Conservation (phyloP, 1,140 invertebrate genomes). For the Zaprionus gabonicus region DNA sequence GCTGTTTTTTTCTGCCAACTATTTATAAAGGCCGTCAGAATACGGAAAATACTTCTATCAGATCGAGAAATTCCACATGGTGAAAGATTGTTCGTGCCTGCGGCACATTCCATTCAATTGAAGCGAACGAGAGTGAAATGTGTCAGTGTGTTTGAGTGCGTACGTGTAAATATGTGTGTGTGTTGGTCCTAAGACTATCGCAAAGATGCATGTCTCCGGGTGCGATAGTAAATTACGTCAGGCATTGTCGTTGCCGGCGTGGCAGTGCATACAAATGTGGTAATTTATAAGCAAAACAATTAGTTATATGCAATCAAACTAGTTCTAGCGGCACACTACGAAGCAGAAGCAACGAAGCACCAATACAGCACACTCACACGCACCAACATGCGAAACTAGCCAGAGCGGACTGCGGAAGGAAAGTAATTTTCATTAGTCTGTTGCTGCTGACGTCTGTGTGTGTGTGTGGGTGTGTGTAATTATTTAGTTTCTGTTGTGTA, state of each 20-base stretch:
- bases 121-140: not conserved
- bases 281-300: slow-evolving; percentile 82
- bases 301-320: slow-evolving; percentile 71
- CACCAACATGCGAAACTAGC: slow-evolving; percentile 10
- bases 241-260: slow-evolving; percentile 45
- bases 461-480: slow-evolving; percentile 58
- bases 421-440: slow-evolving; percentile 78
- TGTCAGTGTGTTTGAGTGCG: not conserved
- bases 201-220: slow-evolving; percentile 33
- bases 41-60: not conserved
- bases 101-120: slow-evolving; percentile 21
- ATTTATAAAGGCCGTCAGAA: not conserved
- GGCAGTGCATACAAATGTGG: slow-evolving; percentile 77
- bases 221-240: slow-evolving; percentile 74
- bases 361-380: slow-evolving; percentile 20
- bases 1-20: not conserved
- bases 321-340: slow-evolving; percentile 27
- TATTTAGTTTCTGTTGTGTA: slow-evolving; percentile 69
- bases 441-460: slow-evolving; percentile 12
- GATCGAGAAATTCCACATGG: not conserved
- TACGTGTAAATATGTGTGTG: not conserved
- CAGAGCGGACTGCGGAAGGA: slow-evolving; percentile 33
- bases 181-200: not conserved
- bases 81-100: slow-evolving; percentile 18
- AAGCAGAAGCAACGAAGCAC: slow-evolving; percentile 1